Evolutionary conservation across 2,888 invertebrate species (phyloP).

Genomic region (Perdita meconis): DNA sequence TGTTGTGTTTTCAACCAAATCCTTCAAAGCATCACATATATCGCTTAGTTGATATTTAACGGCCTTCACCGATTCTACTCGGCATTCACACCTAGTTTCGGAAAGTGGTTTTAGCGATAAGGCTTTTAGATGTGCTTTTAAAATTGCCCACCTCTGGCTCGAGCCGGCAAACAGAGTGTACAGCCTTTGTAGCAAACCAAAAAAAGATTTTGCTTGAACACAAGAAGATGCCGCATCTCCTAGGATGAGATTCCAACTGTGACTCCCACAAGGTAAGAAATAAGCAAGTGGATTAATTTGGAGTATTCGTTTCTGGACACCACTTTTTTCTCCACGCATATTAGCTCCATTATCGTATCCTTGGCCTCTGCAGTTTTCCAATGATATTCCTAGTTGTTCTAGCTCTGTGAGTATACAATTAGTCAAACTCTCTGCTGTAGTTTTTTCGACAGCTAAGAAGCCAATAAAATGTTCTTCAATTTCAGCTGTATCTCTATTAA

Average conservation of each 20-base stretch:
- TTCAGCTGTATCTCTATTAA: constrained; percentile 27
- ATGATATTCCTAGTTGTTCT: neutral
- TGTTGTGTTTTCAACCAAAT: neutral
- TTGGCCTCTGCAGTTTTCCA: constrained; percentile 43
- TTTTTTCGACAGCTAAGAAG: constrained; percentile 40
- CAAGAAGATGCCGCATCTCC: neutral
- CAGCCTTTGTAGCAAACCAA: neutral
- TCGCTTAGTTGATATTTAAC: neutral
- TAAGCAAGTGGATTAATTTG: constrained; percentile 18
- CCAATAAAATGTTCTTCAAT: constrained; percentile 49
- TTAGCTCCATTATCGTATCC: constrained; percentile 48
- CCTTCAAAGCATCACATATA: neutral
- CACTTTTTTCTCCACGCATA: constrained; percentile 42
- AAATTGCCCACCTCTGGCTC: neutral
- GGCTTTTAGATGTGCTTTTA: neutral
- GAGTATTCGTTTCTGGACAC: constrained; percentile 42
- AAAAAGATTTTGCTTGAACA: neutral
- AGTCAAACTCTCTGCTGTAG: constrained; percentile 37
- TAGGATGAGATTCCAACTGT: constrained; percentile 48
- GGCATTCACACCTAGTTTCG: neutral
- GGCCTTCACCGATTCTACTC: neutral
- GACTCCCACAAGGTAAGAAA: neutral
- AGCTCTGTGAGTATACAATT: constrained; percentile 9
- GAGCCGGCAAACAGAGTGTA: neutral
- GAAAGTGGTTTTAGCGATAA: neutral